Conservation (phyloP, 2,113 vertebrate genomes). For the Camarhynchus parvulus region DNA sequence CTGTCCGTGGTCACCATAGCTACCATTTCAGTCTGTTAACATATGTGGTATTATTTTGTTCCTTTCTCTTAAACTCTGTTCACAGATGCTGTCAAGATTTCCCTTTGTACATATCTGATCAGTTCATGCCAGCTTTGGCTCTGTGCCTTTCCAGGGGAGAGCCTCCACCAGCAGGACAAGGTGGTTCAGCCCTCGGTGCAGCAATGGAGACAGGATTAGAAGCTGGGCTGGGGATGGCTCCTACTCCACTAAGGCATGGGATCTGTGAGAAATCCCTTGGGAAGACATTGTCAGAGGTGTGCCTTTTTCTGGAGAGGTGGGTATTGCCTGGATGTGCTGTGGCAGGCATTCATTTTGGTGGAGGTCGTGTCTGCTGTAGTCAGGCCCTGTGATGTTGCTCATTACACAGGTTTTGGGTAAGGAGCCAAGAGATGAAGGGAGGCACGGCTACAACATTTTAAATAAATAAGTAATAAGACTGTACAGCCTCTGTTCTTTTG, state of each 20-base stretch:
- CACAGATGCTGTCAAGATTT: constrained; percentile 66
- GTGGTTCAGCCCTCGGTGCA: neutral
- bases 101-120: constrained; percentile 33
- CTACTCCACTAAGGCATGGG: neutral
- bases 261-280: neutral
- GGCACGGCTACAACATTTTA: neutral
- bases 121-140: constrained; percentile 7
- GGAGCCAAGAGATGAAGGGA: constrained; percentile 28
- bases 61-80: constrained; percentile 65
- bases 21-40: constrained; percentile 72
- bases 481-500: neutral
- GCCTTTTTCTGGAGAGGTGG: neutral
- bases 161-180: neutral
- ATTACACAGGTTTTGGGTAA: constrained; percentile 3
- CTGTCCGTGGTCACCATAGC: constrained; percentile 69
- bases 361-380: neutral
- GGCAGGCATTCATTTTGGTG: neutral
- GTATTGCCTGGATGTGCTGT: neutral
- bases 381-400: constrained; percentile 5
- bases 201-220: neutral
- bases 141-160: neutral
- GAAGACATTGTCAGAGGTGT: neutral
- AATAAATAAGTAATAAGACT: constrained; percentile 45
- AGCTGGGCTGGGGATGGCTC: neutral
- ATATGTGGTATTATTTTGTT: constrained; percentile 71